A percentile compares a stretch with the other conserved stretches of the same genome.
These are phyloP conservation scores for Sciurus vulgaris DNA, from an alignment of 2,797 vertebrate species.

Conservation along the genomic window DNA sequence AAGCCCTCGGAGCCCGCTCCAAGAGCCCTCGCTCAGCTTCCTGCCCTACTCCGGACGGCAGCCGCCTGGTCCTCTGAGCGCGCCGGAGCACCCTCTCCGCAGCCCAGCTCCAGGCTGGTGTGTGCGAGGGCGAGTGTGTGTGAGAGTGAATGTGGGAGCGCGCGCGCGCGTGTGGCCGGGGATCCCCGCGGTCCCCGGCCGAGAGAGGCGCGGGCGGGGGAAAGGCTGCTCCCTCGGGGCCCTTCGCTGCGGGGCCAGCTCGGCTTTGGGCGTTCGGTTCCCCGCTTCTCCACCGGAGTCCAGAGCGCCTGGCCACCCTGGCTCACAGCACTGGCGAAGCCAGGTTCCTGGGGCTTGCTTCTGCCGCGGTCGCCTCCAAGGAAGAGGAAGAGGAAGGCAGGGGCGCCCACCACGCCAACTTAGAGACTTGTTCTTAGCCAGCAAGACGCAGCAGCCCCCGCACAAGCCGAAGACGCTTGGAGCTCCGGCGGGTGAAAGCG, in stretches of 20 bases:
- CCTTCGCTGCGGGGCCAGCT: conserved; percentile 55
- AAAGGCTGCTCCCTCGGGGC: conserved; percentile 63
- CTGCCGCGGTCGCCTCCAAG: conserved; percentile 62
- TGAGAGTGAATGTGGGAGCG: conserved; percentile 66
- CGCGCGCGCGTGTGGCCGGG: conserved; percentile 77
- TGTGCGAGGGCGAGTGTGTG: conserved; percentile 57
- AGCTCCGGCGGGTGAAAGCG: conserved; percentile 42
- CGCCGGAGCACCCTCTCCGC: conserved; percentile 65
- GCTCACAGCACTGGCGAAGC: conserved; percentile 52
- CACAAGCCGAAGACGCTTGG: conserved; percentile 56
- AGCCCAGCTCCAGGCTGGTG: conserved; percentile 66
- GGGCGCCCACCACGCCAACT: conserved; percentile 76
- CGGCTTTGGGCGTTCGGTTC: not conserved
- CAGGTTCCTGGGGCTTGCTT: conserved; percentile 55
- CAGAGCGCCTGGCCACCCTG: conserved; percentile 50
- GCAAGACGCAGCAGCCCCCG: conserved; percentile 75
- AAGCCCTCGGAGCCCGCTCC: conserved; percentile 56
- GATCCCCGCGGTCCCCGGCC: conserved; percentile 80
- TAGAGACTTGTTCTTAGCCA: conserved; percentile 76
- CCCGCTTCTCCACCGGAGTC: conserved; percentile 53
- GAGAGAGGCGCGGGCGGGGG: conserved; percentile 62
- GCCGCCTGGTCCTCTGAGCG: conserved; percentile 54
- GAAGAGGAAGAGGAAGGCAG: conserved; percentile 53
- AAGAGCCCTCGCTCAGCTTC: conserved; percentile 43
- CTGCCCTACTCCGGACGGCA: conserved; percentile 63